phyloP scores from a whole-genome alignment of 2,888 invertebrate species.

The Steinernema carpocapsae region DNA sequence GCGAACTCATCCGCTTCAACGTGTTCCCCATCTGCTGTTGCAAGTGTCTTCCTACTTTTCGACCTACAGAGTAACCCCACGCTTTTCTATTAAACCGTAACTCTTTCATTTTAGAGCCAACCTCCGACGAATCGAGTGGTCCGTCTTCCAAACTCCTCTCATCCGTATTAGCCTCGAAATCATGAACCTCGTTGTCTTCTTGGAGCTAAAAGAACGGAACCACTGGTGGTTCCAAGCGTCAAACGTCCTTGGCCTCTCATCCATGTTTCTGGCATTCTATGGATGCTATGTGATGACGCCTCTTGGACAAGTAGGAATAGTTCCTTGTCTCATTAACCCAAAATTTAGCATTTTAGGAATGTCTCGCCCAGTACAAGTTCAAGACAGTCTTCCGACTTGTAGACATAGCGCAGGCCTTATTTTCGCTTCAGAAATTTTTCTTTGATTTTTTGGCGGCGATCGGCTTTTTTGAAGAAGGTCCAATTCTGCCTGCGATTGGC shows the following conservation, averaged over 20 bases:
- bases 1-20: slow-evolving; percentile 40
- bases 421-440: slow-evolving; percentile 65
- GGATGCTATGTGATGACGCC: slow-evolving; percentile 67
- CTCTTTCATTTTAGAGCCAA: slow-evolving; percentile 45
- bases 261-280: slow-evolving; percentile 66
- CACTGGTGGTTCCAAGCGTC: slow-evolving; percentile 58
- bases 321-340: no score
- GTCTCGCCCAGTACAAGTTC: slow-evolving; percentile 60
- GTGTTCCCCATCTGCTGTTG: slow-evolving; percentile 52
- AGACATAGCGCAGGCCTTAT: slow-evolving; percentile 61
- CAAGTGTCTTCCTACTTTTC: slow-evolving; percentile 49
- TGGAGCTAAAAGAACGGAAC: slow-evolving; percentile 54
- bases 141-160: slow-evolving; percentile 67
- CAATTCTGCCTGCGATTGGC: slow-evolving; percentile 55
- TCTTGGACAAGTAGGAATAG: slow-evolving; percentile 53
- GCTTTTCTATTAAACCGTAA: neutral
- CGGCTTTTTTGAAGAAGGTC: slow-evolving; percentile 54
- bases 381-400: slow-evolving; percentile 62
- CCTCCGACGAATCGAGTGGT: slow-evolving; percentile 64
- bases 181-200: slow-evolving; percentile 62
- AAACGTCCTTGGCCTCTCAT: slow-evolving; percentile 60
- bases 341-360: slow-evolving; percentile 47
- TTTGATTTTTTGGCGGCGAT: slow-evolving; percentile 63
- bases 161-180: slow-evolving; percentile 62
- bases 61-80: slow-evolving; percentile 44